Percentiles rank a stretch among this genome's conserved stretches.
Evolutionary conservation across 2,797 vertebrate genomes (phyloP).

Genomic region (Leptoclinus maculatus): DNA sequence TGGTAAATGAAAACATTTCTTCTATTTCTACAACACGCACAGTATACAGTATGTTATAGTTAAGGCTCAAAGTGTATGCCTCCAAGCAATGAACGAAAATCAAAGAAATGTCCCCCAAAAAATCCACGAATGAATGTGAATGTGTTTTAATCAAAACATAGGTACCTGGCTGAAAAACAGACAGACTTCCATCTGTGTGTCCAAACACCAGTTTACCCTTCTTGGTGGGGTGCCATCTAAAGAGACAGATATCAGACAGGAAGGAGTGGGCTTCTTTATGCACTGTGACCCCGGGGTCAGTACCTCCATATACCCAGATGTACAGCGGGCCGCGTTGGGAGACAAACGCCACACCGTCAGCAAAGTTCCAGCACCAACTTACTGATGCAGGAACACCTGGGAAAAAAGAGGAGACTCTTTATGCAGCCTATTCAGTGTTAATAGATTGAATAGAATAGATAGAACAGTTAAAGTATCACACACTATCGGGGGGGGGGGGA

Average conservation of each 20-base stretch:
- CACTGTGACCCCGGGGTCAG: slow-evolving; percentile 87
- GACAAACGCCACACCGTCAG: slow-evolving; percentile 90
- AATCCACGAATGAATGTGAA: not conserved
- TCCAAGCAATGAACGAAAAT: not conserved
- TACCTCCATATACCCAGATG: slow-evolving; percentile 91
- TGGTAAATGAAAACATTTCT: not conserved
- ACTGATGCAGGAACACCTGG: slow-evolving; percentile 91
- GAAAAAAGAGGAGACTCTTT: not conserved
- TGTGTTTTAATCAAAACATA: not conserved
- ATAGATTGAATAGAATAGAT: not conserved
- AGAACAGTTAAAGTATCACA: not conserved
- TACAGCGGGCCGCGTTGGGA: slow-evolving; percentile 94
- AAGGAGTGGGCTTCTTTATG: slow-evolving; percentile 97
- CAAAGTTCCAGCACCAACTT: slow-evolving; percentile 94
- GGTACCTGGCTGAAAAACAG: slow-evolving; percentile 93
- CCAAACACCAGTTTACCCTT: slow-evolving; percentile 94
- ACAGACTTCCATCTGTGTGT: slow-evolving; percentile 95
- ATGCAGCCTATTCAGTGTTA: not conserved
- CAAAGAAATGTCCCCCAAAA: not conserved
- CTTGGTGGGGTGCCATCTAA: slow-evolving; percentile 94
- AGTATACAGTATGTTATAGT: not conserved
- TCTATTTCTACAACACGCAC: not conserved
- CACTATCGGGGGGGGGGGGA: not conserved
- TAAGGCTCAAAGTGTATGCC: not conserved
- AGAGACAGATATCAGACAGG: slow-evolving; percentile 93